These are phyloP conservation scores for Cynodonichthys magdalenae DNA, from an alignment of 2,797 vertebrate species.

Conservation along the genomic window DNA sequence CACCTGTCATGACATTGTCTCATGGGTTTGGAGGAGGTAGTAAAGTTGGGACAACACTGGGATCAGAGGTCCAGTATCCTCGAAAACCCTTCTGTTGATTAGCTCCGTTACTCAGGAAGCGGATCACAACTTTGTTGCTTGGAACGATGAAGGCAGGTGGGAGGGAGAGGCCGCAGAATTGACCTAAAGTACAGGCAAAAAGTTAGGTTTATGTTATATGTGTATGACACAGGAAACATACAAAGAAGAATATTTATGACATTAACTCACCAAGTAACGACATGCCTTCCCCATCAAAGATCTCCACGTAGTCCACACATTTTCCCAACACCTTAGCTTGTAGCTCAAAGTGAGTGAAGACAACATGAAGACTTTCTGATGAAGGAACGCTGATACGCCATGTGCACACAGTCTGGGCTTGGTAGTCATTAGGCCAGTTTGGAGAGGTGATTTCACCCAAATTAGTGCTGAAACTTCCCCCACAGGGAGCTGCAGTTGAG, in stretches of 20 bases:
- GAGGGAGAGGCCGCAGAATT: constrained; percentile 72
- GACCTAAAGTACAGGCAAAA: constrained; percentile 58
- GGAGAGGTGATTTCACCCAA: constrained; percentile 78
- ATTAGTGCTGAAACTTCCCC: constrained; percentile 68
- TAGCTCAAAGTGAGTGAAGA: constrained; percentile 80
- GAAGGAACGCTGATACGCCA: constrained; percentile 74
- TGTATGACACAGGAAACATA: neutral
- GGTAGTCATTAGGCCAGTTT: constrained; percentile 76
- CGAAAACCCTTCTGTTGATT: constrained; percentile 77
- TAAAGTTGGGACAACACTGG: constrained; percentile 62
- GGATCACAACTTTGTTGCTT: constrained; percentile 63
- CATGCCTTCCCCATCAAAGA: constrained; percentile 70
- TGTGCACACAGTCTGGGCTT: constrained; percentile 74
- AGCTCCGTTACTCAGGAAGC: constrained; percentile 73
- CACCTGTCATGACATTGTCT: constrained; percentile 74
- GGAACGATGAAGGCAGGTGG: constrained; percentile 52
- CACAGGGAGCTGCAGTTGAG: constrained; percentile 69
- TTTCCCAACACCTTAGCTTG: constrained; percentile 68
- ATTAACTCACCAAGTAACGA: constrained; percentile 51
- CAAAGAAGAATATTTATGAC: neutral
- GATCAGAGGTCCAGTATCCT: constrained; percentile 80
- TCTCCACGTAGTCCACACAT: constrained; percentile 81
- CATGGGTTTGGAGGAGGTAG: constrained; percentile 70
- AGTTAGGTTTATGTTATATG: neutral
- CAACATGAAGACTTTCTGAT: constrained; percentile 61